These are phyloP conservation scores for Myrmecobius fasciatus DNA, from an alignment of 2,113 vertebrate species.

Conservation along the genomic window DNA sequence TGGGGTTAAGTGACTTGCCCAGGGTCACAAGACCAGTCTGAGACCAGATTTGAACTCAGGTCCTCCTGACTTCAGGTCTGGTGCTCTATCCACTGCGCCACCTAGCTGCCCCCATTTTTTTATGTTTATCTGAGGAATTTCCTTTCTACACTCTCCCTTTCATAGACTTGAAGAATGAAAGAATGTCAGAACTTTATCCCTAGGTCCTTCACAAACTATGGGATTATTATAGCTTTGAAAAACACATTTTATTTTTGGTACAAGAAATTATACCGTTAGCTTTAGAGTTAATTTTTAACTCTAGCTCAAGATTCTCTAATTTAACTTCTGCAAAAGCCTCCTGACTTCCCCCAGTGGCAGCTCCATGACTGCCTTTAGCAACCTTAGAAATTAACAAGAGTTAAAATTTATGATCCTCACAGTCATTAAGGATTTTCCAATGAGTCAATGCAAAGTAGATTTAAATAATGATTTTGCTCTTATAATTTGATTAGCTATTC, in stretches of 20 bases:
- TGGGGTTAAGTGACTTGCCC: too few species aligned
- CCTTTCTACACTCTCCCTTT: neutral
- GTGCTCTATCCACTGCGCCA: too few species aligned
- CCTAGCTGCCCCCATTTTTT: too few species aligned
- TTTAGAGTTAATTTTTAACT: conserved; percentile 1
- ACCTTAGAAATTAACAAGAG: conserved; percentile 62
- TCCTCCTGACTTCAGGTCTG: too few species aligned
- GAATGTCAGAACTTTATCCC: neutral
- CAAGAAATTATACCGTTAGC: neutral
- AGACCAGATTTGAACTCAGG: too few species aligned
- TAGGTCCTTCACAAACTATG: neutral
- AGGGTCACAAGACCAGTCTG: too few species aligned
- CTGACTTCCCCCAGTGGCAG: too few species aligned
- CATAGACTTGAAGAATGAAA: neutral
- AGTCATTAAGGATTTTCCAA: conserved; percentile 30
- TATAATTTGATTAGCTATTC: conserved; percentile 70
- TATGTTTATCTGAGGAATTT: neutral
- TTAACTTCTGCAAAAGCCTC: neutral
- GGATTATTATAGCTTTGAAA: conserved; percentile 10
- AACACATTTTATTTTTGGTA: neutral
- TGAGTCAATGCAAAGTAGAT: conserved; percentile 60
- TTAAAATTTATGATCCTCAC: conserved; percentile 37
- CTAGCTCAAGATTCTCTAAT: neutral
- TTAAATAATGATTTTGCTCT: conserved; percentile 69
- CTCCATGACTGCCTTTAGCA: neutral